Evolutionary conservation across 2,888 invertebrate genomes (phyloP).

Genomic region (Drosophila yooni): DNA sequence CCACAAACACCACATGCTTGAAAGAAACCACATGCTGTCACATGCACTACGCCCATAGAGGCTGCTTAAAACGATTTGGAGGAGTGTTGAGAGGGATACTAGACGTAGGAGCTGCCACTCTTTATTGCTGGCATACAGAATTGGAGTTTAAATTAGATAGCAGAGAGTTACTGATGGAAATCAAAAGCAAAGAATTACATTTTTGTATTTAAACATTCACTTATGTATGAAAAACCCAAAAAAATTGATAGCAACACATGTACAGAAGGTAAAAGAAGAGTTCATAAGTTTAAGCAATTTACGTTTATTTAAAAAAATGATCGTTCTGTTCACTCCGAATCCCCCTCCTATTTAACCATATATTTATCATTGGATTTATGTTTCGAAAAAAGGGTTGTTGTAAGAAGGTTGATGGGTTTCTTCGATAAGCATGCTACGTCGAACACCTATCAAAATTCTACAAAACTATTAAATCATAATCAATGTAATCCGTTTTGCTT

Average conservation of each 20-base stretch:
- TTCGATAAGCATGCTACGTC: not conserved
- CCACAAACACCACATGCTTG: slow-evolving; percentile 31
- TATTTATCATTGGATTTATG: not conserved
- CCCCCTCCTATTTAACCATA: not conserved
- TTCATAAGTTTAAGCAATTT: not conserved
- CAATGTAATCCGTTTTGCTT: not conserved
- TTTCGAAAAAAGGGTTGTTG: not conserved
- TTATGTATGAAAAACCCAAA: not conserved
- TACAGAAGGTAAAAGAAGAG: not conserved
- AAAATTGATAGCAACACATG: not conserved
- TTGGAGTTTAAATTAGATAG: not conserved
- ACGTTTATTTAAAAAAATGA: not conserved
- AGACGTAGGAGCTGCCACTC: slow-evolving; percentile 1
- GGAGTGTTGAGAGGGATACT: slow-evolving; percentile 11
- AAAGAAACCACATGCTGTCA: slow-evolving; percentile 72
- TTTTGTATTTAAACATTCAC: not conserved
- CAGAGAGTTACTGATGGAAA: not conserved
- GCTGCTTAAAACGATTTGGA: slow-evolving; percentile 26
- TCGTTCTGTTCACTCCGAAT: not conserved
- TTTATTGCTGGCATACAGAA: slow-evolving; percentile 7
- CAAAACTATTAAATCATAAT: not conserved
- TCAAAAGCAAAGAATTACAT: not conserved
- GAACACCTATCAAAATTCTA: not conserved
- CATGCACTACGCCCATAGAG: slow-evolving; percentile 51
- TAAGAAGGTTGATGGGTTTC: not conserved